Conservation (phyloP, 2,113 vertebrate genomes). For the Erythrolamprus reginae region DNA sequence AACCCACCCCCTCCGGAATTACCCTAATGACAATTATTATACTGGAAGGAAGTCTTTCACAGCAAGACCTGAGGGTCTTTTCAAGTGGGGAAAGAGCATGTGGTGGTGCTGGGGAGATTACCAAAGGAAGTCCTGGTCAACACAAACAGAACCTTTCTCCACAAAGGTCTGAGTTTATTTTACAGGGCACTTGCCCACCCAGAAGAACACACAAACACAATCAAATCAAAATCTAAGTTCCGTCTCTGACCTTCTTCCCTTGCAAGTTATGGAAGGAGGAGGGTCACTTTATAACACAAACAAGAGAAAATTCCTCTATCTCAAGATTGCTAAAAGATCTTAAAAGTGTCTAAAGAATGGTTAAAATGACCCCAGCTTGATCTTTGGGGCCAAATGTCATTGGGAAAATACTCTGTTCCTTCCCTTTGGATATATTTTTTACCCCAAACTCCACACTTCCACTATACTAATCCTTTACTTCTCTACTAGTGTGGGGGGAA, state of each 20-base stretch:
- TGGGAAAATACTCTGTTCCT: background rate
- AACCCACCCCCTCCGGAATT: background rate
- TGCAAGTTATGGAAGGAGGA: background rate
- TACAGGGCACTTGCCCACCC: constrained; percentile 5
- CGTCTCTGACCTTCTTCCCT: background rate
- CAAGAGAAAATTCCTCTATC: background rate
- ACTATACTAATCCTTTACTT: background rate
- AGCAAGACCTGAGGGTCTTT: background rate
- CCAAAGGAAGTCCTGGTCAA: constrained; percentile 4
- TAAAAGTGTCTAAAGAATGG: background rate
- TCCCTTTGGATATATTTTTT: background rate
- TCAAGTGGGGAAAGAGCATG: background rate
- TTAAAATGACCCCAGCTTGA: background rate
- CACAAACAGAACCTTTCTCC: background rate
- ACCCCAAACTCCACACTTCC: background rate
- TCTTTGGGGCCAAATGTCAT: background rate
- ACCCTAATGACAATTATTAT: background rate
- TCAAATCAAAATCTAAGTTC: background rate
- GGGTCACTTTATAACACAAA: background rate
- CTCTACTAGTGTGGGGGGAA: background rate
- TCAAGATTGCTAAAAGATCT: background rate
- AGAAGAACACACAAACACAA: constrained; percentile 10
- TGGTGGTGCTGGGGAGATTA: no score
- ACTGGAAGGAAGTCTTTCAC: background rate
- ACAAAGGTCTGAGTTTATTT: background rate